Conservation (phyloP, 2,888 invertebrate genomes). For the Entomobrya multifasciata region DNA sequence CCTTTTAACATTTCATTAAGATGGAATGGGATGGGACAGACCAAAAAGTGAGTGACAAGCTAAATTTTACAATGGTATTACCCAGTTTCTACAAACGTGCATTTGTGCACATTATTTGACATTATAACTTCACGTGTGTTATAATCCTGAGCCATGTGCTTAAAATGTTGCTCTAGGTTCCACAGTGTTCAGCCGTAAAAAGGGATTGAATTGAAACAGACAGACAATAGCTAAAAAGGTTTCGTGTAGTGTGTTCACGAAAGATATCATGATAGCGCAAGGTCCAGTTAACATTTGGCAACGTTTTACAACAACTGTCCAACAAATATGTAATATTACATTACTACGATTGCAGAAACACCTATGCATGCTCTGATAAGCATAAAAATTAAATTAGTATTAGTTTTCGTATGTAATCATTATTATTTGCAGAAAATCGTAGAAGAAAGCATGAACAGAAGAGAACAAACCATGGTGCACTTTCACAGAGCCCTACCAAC, state of each 20-base stretch:
- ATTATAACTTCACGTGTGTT: too few species aligned
- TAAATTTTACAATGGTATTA: too few species aligned
- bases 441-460: background rate
- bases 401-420: background rate
- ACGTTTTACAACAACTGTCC: background rate
- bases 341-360: background rate
- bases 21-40: too few species aligned
- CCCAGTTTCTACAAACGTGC: too few species aligned
- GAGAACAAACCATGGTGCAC: background rate
- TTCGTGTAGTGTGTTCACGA: background rate
- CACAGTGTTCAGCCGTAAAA: too few species aligned
- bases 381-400: background rate
- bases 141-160: too few species aligned
- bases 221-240: too few species aligned
- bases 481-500: background rate
- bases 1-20: too few species aligned
- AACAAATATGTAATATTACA: background rate
- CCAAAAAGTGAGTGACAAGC: too few species aligned
- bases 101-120: too few species aligned
- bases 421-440: slow-evolving; percentile 9
- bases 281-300: slow-evolving; percentile 68
- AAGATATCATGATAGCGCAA: slow-evolving; percentile 29
- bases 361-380: background rate
- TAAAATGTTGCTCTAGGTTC: too few species aligned
- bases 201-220: too few species aligned